Evolutionary conservation across 2,113 vertebrate genomes (phyloP), one percentile per base, ranked within the genome.

Genomic region (Cottus gobio): DNA sequence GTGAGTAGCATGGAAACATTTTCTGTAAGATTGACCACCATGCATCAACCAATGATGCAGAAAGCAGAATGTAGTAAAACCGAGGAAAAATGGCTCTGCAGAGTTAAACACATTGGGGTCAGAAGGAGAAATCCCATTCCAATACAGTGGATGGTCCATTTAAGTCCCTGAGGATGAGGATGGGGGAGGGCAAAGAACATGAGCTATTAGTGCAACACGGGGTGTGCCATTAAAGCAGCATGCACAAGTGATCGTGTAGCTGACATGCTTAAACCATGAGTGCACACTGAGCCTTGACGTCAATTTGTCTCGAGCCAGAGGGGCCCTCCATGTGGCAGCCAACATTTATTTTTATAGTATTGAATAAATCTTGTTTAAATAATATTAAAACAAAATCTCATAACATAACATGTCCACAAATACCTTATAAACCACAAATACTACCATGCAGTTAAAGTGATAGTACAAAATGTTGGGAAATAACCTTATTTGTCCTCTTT

Each of bases 161-260:
- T 90, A 76, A 85, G 70, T 88, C 90, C 69, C 82, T 0, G 26
- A 77, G 76, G 89, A 77, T 48, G 42, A 52, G 57, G 62, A 66
- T 30, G 50, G 72, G 66, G 72, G 60, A 62, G 73, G 61, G 75
- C 39, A 50, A 46, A 58, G 80, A 69, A 87, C 82, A 85, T 0
- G 34, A 77, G 77, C 84, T 87, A 87, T 89, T 89, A 90, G 62
- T 79, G 67, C 52, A 64, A 91, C 87, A 89, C 77, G 80, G 75
- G 71, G 56, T 72, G 77, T 75, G 78, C 78, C 75, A 88, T 91
- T 90, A 91, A 90, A 93, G 79, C 80, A 89, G 83, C 83, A 81
- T 73, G 85, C 80, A 71, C 81, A 84, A 87, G 77, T 62, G 72
- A 87, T 88, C 85, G 77, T 75, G 62, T 65, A 79, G 75, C 82